Conservation (phyloP, 2,888 invertebrate species). For the Cacoxenus indagator region DNA sequence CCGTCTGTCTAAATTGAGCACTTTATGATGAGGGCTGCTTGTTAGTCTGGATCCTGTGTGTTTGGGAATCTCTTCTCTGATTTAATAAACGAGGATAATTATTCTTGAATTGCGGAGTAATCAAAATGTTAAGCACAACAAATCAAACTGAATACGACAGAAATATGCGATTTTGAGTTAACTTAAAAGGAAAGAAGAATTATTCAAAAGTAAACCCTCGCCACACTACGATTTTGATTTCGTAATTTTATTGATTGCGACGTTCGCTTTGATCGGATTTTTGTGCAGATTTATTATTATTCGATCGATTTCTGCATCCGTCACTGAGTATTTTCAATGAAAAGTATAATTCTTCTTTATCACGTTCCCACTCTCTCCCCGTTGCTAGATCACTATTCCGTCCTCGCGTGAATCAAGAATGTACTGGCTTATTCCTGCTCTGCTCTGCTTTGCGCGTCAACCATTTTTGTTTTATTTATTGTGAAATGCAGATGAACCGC, state of each 20-base stretch:
- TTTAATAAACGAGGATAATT: not conserved
- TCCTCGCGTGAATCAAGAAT: no score
- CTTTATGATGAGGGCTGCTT: constrained; percentile 25
- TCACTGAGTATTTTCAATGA: no score
- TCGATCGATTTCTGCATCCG: no score
- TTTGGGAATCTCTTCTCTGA: constrained; percentile 13
- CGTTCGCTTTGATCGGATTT: no score
- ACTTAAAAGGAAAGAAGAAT: no score
- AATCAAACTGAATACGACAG: not conserved
- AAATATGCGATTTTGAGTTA: constrained; percentile 1
- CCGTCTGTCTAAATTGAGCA: not conserved
- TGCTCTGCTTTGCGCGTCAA: not conserved
- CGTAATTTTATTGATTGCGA: not conserved
- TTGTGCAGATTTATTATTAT: no score
- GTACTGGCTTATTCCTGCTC: constrained; percentile 2
- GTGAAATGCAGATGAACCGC: not conserved
- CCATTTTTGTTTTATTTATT: not conserved
- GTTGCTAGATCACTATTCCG: no score
- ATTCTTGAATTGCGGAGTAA: not conserved
- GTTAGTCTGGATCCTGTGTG: constrained; percentile 25
- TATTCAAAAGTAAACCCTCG: not conserved
- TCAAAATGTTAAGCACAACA: not conserved
- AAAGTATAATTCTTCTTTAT: no score
- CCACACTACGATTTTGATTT: not conserved
- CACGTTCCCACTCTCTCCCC: no score